Conservation (phyloP, 2,888 invertebrate species). For the Diarsia mendica region DNA sequence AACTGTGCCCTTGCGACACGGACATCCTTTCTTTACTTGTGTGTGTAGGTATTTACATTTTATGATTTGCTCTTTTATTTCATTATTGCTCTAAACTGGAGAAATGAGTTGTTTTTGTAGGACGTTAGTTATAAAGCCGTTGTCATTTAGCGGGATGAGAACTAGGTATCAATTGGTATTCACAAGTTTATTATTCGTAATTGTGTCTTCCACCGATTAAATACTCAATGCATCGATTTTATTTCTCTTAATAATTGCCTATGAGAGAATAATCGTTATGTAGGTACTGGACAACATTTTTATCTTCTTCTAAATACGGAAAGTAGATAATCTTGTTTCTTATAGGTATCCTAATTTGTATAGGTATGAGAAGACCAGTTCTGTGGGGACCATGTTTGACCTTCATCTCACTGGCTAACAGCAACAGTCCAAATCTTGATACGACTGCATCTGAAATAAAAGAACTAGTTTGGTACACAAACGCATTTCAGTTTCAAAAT, state of each 20-base stretch:
- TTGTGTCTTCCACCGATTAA: conserved; percentile 1
- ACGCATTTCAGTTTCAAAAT: conserved; percentile 61
- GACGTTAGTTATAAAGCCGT: conserved; percentile 30
- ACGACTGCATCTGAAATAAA: conserved; percentile 43
- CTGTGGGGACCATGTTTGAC: conserved; percentile 34
- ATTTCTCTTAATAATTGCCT: conserved; percentile 2
- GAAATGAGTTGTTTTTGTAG: conserved; percentile 18
- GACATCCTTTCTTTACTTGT: conserved; percentile 18
- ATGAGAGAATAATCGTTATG: background rate
- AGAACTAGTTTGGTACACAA: conserved; percentile 45
- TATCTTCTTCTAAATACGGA: conserved; percentile 36
- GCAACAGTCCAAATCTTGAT: conserved; percentile 41
- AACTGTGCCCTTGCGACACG: conserved; percentile 15
- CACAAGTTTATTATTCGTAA: conserved; percentile 15
- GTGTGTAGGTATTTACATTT: background rate
- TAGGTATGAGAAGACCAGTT: conserved; percentile 36
- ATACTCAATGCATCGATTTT: background rate
- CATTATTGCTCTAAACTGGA: conserved; percentile 17
- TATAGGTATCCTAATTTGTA: conserved; percentile 45
- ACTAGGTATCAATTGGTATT: background rate
- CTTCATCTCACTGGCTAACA: conserved; percentile 36
- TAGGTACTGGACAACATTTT: background rate
- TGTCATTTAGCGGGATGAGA: background rate
- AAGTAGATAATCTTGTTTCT: conserved; percentile 41
- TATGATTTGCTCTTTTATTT: conserved; percentile 33